Conservation (phyloP, 2,888 invertebrate species). For the Pimpla rufipes region DNA sequence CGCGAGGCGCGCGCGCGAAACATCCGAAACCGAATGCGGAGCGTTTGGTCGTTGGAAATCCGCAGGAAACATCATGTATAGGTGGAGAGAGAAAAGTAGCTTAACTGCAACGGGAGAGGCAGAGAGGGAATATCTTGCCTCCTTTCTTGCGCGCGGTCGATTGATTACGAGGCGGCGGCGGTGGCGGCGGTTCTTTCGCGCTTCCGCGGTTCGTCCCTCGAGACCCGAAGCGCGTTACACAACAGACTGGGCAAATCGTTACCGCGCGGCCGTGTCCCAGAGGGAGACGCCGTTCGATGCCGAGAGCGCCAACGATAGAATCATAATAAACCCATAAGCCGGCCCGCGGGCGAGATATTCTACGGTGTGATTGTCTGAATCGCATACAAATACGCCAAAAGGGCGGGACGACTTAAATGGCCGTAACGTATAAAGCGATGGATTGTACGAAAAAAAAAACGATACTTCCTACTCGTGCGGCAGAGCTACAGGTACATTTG, state of each 20-base stretch:
- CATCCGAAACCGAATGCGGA: constrained; percentile 31
- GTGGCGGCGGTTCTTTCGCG: constrained; percentile 43
- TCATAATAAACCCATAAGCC: constrained; percentile 48
- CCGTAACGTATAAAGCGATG: background rate
- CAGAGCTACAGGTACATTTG: no score
- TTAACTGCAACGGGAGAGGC: background rate
- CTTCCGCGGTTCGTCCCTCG: constrained; percentile 57
- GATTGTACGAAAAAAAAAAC: background rate
- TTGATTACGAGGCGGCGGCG: constrained; percentile 57
- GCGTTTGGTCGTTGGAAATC: background rate
- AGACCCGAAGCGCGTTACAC: constrained; percentile 64
- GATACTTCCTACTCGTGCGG: background rate
- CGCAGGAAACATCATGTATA: background rate
- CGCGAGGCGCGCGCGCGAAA: background rate
- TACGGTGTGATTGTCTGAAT: constrained; percentile 20
- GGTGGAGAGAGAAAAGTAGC: background rate
- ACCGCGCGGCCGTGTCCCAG: constrained; percentile 31
- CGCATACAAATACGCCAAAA: constrained; percentile 21
- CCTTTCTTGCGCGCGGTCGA: constrained; percentile 54
- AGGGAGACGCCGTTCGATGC: constrained; percentile 51
- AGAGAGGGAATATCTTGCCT: background rate
- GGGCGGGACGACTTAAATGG: background rate
- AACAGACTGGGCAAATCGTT: constrained; percentile 65
- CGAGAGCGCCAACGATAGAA: constrained; percentile 29
- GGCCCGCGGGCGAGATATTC: constrained; percentile 6